Evolutionary conservation across 53 echinoderm and acorn worm species (phyloP), one percentile per base, ranked within the genome.

Genomic region (Mesocentrotus franciscanus): DNA sequence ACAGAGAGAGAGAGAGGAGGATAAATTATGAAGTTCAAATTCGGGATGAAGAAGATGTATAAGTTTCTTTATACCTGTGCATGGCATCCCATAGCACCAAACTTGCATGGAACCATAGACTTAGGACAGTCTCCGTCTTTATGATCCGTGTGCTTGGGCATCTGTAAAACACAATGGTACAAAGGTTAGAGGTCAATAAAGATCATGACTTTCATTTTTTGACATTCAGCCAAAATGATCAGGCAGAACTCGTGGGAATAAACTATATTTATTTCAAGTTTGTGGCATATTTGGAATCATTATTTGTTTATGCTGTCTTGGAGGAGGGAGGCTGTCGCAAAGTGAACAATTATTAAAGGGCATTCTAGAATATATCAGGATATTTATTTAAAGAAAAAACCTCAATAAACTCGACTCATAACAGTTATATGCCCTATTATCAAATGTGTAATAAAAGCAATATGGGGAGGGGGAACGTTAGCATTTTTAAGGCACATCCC

Each of bases 71-170:
- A 3, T 85, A 98, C 98, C 97, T 96, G 93, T 78, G 90, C 92
- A 55, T 92, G 91, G 93, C 98, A 98, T 92, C 98, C 98, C 71
- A 97, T 90, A 58, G 92, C 96, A 91, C 92, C 56, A 93, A 96
- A 98, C 10, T 91, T 64, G 92, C 98, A 98, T 16, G 96, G 97
- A 10, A 98, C 95, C 16, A 97, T 36, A 3, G 95, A 95, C 56
- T 97, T 96, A 16, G 98, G 97, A 85, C 98, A 98, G 71, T 96
- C 95, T 9, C 98, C 98, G 20, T 98, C 97, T 6, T 81, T 59
- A 22, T 64, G 62, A 93, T 97, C 97, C 0, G 93, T 94, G 74
- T 98, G 98, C 85, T 95, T 96, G 34, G 92, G 74, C 93, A 98
- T 96, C 98, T 98, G 96, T 49, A 70, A 85, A 95, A 36, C 9